A percentile compares a stretch with the other conserved stretches of the same genome.
Evolutionary conservation across 2,797 vertebrate genomes (phyloP).

Genomic region (Alectoris magna): DNA sequence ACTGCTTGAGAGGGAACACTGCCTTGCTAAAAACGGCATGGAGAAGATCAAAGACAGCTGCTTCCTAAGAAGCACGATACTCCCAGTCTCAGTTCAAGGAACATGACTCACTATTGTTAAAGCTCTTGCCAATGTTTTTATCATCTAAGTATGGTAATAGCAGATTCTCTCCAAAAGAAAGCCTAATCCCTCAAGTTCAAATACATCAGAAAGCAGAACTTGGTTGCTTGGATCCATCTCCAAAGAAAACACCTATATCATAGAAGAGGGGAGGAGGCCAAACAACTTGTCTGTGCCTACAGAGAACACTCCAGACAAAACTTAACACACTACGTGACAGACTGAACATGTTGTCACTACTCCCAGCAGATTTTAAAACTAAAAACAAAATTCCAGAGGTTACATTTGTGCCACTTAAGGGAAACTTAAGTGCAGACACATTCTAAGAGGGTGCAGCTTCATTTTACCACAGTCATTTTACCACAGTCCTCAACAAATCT

Average conservation of each 20-base stretch:
- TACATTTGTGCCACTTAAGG: not conserved
- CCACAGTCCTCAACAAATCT: not conserved
- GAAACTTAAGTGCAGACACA: not conserved
- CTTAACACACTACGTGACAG: constrained; percentile 28
- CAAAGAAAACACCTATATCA: constrained; percentile 53
- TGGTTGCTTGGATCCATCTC: constrained; percentile 39
- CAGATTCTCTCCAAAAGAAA: constrained; percentile 45
- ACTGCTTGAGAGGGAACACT: not conserved
- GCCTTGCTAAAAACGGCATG: constrained; percentile 27
- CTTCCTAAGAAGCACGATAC: constrained; percentile 42
- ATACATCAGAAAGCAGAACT: constrained; percentile 45
- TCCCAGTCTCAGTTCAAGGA: constrained; percentile 35
- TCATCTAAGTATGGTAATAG: constrained; percentile 14
- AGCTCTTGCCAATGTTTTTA: constrained; percentile 62
- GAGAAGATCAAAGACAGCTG: constrained; percentile 57
- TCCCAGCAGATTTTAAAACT: not conserved
- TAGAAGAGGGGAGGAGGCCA: not conserved
- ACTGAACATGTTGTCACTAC: not conserved
- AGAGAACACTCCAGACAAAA: constrained; percentile 12
- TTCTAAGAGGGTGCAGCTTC: not conserved
- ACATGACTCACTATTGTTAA: constrained; percentile 59
- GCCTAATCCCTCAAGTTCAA: constrained; percentile 31
- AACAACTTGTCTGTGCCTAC: constrained; percentile 14
- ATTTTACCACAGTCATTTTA: too few relatives aligned
- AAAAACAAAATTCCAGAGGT: not conserved